Evolutionary conservation across 2,113 vertebrate species (phyloP).

Genomic region (Mirounga angustirostris): DNA sequence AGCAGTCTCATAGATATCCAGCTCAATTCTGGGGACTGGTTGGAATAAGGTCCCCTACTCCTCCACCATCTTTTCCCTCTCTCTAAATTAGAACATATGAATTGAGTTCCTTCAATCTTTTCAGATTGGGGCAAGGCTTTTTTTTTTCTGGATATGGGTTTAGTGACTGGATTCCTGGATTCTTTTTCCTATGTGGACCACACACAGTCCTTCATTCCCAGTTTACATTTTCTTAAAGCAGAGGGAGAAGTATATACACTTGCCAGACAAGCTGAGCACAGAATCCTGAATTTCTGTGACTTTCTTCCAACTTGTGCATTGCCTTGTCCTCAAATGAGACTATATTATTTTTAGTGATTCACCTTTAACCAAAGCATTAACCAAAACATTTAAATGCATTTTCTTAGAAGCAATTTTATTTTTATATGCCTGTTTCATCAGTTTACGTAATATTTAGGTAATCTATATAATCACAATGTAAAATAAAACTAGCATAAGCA

Average conservation of each 20-base stretch:
- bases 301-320: not conserved
- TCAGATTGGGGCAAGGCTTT: not conserved
- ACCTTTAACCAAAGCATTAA: not conserved
- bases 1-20: no score
- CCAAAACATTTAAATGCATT: constrained; percentile 1
- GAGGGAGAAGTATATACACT: not conserved
- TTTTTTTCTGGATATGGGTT: not conserved
- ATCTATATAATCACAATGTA: constrained; percentile 33
- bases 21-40: no score
- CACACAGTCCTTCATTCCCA: not conserved
- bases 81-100: not conserved
- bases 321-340: not conserved
- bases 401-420: constrained; percentile 50
- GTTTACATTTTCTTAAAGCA: not conserved
- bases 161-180: not conserved
- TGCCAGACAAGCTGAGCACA: not conserved
- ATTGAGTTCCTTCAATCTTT: not conserved
- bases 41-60: no score
- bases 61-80: no score
- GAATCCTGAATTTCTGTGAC: not conserved
- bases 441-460: constrained; percentile 55
- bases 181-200: not conserved
- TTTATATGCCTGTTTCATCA: constrained; percentile 4
- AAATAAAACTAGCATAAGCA: constrained; percentile 18
- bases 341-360: constrained; percentile 26